phyloP scores from a whole-genome alignment of 1,140 invertebrate species.

The Caenorhabditis elegans region DNA sequence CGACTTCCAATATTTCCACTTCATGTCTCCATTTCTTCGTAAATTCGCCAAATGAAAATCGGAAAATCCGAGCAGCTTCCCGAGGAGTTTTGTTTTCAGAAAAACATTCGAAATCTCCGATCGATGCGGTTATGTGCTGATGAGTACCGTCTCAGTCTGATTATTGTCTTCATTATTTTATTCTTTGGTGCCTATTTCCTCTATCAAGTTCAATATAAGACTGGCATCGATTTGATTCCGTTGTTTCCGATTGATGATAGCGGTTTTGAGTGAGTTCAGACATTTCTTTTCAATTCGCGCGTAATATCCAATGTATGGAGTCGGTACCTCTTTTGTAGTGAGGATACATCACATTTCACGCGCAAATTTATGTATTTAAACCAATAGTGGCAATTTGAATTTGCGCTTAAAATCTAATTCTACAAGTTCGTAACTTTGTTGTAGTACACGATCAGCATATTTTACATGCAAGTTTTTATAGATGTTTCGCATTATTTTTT shows the following conservation, averaged over 20 bases:
- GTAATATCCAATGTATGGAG: too few relatives aligned
- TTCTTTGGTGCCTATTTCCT: conserved; percentile 12
- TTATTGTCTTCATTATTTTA: neutral
- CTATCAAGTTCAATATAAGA: conserved; percentile 41
- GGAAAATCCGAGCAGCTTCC: neutral
- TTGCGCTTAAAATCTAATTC: too few relatives aligned
- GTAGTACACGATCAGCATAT: too few relatives aligned
- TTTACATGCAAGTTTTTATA: too few relatives aligned
- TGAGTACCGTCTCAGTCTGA: conserved; percentile 19
- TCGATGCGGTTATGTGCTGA: neutral
- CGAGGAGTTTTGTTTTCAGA: neutral
- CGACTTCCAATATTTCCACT: neutral
- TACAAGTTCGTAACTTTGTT: too few relatives aligned
- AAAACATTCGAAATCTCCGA: conserved; percentile 1
- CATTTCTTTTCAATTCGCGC: neutral
- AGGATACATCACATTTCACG: too few relatives aligned
- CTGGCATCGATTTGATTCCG: conserved; percentile 39
- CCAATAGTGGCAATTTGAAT: too few relatives aligned
- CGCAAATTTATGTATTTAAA: too few relatives aligned
- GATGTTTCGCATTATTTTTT: too few relatives aligned
- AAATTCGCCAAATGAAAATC: neutral
- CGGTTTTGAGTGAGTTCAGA: conserved; percentile 42
- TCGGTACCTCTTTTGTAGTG: too few relatives aligned
- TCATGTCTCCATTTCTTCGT: neutral
- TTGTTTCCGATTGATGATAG: conserved; percentile 36